Evolutionary conservation across 2,888 invertebrate species (phyloP), one percentile per base, ranked within the genome.

Genomic region (Tenthredo amoena): DNA sequence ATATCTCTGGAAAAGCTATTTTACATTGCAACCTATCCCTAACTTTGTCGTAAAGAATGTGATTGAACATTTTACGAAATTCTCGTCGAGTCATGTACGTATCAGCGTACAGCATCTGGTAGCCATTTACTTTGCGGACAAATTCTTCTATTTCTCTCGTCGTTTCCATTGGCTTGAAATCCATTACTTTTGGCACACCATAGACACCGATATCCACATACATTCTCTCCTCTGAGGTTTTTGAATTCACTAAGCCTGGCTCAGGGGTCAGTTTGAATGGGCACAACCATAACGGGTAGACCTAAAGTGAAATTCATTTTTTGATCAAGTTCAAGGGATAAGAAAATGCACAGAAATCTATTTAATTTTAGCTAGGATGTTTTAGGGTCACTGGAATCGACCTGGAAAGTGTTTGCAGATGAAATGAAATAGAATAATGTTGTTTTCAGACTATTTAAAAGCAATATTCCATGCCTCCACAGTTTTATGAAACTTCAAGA

Each of bases 31-130:
- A 93, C 18, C 94, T 91, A 0, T 94, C 92, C 87, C 97, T 93
- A 88, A 97, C 94, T 90, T 94, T 94, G 88, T 97, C 96, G 89
- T 98, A 98, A 15, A 97, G 94, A 0, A 94, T 94, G 92, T 97
- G 97, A 92, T 97, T 96, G 92, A 98, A 98, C 97, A 98, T 98
- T 79, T 94, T 90, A 9, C 96, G 93, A 93, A 98, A 98, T 93
- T 98, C 97, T 10, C 96, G 96, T 34, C 94, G 92, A 0, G 96
- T 96, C 89, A 96, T 96, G 93, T 96, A 97, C 0, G 97, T 97
- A 91, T 98, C 97, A 0, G 97, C 97, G 92, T 97, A 98, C 55
- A 98, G 93, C 97, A 98, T 98, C 94, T 98, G 97, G 93, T 96
- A 97, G 12, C 97, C 97, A 37, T 95, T 93, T 86, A 95, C 95